Conservation (phyloP, 1,140 invertebrate genomes). For the Diuraphis noxia region DNA sequence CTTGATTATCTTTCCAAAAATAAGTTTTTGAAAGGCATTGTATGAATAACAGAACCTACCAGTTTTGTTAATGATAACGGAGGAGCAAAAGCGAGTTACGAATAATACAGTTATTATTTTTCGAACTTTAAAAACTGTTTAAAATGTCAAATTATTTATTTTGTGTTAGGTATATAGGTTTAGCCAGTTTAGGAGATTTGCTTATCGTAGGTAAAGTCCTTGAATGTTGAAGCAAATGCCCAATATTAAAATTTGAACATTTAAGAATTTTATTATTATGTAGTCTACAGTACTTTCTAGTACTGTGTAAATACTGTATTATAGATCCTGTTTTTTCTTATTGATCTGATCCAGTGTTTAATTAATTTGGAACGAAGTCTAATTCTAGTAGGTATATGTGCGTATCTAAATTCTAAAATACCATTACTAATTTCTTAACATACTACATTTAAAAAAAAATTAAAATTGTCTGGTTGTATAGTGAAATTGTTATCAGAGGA, state of each 20-base stretch:
- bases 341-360: too few relatives aligned
- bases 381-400: background rate
- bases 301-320: background rate
- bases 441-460: background rate
- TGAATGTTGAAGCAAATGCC: background rate
- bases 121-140: background rate
- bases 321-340: background rate
- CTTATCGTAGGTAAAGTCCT: background rate
- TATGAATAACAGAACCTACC: background rate
- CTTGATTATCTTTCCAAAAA: background rate
- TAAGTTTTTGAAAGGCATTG: background rate
- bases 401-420: background rate
- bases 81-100: background rate
- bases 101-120: background rate
- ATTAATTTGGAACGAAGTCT: background rate
- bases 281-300: background rate
- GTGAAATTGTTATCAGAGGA: background rate
- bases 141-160: background rate
- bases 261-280: too few relatives aligned
- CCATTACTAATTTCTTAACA: background rate
- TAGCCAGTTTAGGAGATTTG: too few relatives aligned
- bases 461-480: background rate
- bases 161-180: too few relatives aligned
- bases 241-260: background rate
- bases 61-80: background rate